Conservation (phyloP, 2,888 invertebrate species). For the Spisula solida region DNA sequence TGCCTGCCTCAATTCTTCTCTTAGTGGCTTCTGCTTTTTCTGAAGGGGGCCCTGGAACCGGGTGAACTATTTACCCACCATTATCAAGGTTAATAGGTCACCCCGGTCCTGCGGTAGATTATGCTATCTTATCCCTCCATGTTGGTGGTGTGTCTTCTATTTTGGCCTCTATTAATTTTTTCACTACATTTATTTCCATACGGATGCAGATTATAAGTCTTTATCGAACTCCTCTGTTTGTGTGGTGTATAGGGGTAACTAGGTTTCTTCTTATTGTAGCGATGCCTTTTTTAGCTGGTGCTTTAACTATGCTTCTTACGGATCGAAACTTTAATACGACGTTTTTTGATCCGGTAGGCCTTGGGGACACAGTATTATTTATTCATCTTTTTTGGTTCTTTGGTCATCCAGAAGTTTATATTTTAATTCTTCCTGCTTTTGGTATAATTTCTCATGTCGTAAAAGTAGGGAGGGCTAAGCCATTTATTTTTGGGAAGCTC, state of each 20-base stretch:
- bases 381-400: slow-evolving; percentile 96
- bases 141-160: slow-evolving; percentile 91
- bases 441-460: slow-evolving; percentile 94
- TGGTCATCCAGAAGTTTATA: slow-evolving; percentile 95
- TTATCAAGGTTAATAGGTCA: slow-evolving; percentile 91
- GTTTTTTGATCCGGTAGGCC: slow-evolving; percentile 94
- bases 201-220: slow-evolving; percentile 90
- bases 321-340: slow-evolving; percentile 94
- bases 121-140: slow-evolving; percentile 93
- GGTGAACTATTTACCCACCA: slow-evolving; percentile 94
- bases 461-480: slow-evolving; percentile 90
- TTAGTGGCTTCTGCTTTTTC: slow-evolving; percentile 91
- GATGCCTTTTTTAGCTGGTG: slow-evolving; percentile 93
- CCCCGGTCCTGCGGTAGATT: slow-evolving; percentile 91
- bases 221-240: slow-evolving; percentile 92
- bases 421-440: slow-evolving; percentile 95
- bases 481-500: slow-evolving; percentile 91
- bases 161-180: slow-evolving; percentile 94
- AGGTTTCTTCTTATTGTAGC: slow-evolving; percentile 91
- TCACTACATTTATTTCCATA: slow-evolving; percentile 93
- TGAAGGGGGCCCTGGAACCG: slow-evolving; percentile 92
- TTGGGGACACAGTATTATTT: slow-evolving; percentile 93
- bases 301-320: slow-evolving; percentile 93
- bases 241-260: slow-evolving; percentile 92
- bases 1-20: slow-evolving; percentile 92